Base-by-base conservation (phyloP, 2,113 vertebrate species). In the Ageneiosus marmoratus region DNA sequence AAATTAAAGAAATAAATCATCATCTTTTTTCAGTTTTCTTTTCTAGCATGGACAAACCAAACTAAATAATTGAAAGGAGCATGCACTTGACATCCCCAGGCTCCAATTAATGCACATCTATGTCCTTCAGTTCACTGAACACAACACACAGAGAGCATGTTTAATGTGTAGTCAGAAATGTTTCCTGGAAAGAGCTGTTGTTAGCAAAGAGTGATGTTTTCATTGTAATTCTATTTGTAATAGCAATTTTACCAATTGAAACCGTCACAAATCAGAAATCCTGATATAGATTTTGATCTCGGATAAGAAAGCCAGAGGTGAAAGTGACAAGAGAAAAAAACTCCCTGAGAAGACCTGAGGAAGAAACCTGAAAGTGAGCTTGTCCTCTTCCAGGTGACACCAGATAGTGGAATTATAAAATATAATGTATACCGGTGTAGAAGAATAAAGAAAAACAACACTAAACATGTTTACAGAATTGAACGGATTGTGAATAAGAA, bases 41-140 rank as follows among this genome's bases (percentile, higher is more conserved):
- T n/a, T 24, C 73, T 55, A 34, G 18, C 32, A 65, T 73, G 74
- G 48, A 79, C 69, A 75, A 75, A 60, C 79, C 77, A 83, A 63
- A 85, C 83, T 44, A 80, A 87, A 85, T 85, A 87, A 87, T 84
- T 87, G 77, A 87, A 81, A 76, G 79, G 50, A 41, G 51, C 60
- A 32, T 82, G 83, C 50, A 77, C 80, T 85, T 82, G 76, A 82
- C 86, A 79, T 85, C 83, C 83, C 83, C 76, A 80, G 79, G 83
- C 77, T 85, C 86, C 76, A 81, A 85, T 82, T 83, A 87, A 83
- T 70, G 65, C 74, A 75, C 53, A 80, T 79, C 80, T 75, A 85
- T 62, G 58, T 70, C 83, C 74, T 76, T 85, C 83, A 76, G 70
- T 76, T 73, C 48, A 74, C 75, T 79, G 80, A 81, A 55, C 82